A percentile compares a stretch with the other conserved stretches of the same genome.
phyloP scores from a whole-genome alignment of 2,113 vertebrate species.

The Amia ocellicauda region DNA sequence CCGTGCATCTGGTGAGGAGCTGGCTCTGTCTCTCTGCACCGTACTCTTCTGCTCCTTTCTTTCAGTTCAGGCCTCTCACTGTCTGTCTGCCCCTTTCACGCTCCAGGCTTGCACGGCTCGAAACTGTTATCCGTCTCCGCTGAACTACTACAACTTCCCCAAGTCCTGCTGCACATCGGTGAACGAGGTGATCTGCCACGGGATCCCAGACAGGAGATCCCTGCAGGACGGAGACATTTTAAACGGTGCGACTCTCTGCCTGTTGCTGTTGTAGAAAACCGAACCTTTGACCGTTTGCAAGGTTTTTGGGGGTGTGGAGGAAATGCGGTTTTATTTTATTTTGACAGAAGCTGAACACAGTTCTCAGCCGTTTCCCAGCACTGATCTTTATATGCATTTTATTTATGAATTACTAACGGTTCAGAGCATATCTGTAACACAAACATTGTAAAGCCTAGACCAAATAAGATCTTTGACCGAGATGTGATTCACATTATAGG shows the following conservation, averaged over 20 bases:
- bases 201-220: slow-evolving; percentile 88
- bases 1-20: slow-evolving; percentile 88
- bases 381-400: no score
- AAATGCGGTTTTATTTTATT: no score
- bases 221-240: slow-evolving; percentile 95
- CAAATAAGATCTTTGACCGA: no score
- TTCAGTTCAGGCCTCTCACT: neutral
- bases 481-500: no score
- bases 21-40: neutral
- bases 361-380: no score
- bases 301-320: no score
- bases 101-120: slow-evolving; percentile 88
- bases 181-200: slow-evolving; percentile 98
- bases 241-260: slow-evolving; percentile 73
- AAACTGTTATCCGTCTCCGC: slow-evolving; percentile 95
- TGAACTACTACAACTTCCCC: slow-evolving; percentile 99
- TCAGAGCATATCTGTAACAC: no score
- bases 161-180: slow-evolving; percentile 98
- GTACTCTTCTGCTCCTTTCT: neutral
- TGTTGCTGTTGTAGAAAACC: neutral
- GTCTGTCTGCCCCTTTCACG: slow-evolving; percentile 11
- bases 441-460: no score
- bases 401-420: no score
- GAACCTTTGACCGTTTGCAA: no score
- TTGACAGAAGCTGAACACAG: no score